These are phyloP conservation scores for Desmophyllum pertusum DNA, from an alignment of 92 coral and sea anemone species.

Conservation along the genomic window DNA sequence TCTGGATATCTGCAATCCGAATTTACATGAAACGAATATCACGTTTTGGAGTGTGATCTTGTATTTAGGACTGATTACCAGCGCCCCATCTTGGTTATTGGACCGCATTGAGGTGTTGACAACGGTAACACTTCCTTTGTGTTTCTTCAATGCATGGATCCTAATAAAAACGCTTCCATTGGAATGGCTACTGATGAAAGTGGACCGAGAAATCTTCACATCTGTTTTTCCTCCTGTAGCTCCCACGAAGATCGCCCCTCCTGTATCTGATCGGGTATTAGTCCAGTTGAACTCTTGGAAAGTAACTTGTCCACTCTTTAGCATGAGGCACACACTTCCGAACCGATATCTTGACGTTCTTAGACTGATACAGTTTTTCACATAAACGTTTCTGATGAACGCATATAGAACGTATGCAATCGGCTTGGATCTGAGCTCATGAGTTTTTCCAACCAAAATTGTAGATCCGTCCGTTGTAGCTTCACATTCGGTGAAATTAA, in stretches of 20 bases:
- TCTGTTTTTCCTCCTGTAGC: conserved; percentile 10
- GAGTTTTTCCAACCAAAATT: conserved; percentile 11
- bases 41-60: conserved; percentile 10
- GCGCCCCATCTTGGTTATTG: neutral
- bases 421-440: neutral
- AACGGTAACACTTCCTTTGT: conserved; percentile 14
- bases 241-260: conserved; percentile 14
- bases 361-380: neutral
- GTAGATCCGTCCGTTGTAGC: conserved; percentile 24
- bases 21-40: conserved; percentile 10
- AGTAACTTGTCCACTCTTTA: neutral
- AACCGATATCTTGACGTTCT: neutral
- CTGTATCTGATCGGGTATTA: neutral
- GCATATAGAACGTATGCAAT: conserved; percentile 20
- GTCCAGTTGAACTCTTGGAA: conserved; percentile 21
- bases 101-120: conserved; percentile 20
- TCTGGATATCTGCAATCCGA: conserved; percentile 10
- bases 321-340: conserved; percentile 13
- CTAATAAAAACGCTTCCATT: conserved; percentile 20
- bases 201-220: conserved; percentile 13
- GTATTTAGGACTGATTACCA: conserved; percentile 25
- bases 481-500: conserved; percentile 25
- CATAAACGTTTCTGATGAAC: conserved; percentile 1
- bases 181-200: neutral
- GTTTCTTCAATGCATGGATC: neutral